Conservation (phyloP, 1,140 invertebrate genomes). For the Zaprionus taronus region DNA sequence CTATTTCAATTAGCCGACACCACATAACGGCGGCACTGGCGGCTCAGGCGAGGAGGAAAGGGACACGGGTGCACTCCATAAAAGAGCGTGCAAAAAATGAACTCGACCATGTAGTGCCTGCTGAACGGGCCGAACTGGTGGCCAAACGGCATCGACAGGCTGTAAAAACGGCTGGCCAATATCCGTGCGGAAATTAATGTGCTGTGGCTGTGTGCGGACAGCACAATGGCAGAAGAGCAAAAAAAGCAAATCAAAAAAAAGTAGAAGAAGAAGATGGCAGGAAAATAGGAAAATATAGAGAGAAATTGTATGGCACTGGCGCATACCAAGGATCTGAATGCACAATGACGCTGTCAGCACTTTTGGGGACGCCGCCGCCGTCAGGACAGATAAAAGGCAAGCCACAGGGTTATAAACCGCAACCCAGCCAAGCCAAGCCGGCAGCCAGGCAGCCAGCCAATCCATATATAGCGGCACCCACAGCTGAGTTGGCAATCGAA, state of each 20-base stretch:
- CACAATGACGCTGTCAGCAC: conserved; percentile 67
- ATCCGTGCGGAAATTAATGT: conserved; percentile 80
- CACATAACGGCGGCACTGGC: conserved; percentile 20
- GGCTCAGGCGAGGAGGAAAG: neutral
- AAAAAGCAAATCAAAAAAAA: conserved; percentile 10
- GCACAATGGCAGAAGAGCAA: conserved; percentile 22
- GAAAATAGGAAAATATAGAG: conserved; percentile 12
- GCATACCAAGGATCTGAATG: conserved; percentile 40
- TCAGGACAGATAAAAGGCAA: conserved; percentile 57
- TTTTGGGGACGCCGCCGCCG: conserved; percentile 47
- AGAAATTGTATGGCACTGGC: conserved; percentile 15
- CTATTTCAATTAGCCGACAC: conserved; percentile 75
- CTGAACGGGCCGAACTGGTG: conserved; percentile 9
- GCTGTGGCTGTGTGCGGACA: conserved; percentile 50
- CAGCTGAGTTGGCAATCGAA: conserved; percentile 43
- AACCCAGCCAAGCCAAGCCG: conserved; percentile 12
- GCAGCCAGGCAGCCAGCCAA: conserved; percentile 6
- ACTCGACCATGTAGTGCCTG: conserved; percentile 22
- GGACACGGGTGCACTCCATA: conserved; percentile 18
- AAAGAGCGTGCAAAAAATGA: conserved; percentile 33
- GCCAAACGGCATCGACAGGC: conserved; percentile 47
- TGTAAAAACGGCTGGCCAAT: conserved; percentile 67
- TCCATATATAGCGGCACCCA: neutral
- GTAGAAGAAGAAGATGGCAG: neutral
- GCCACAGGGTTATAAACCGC: conserved; percentile 57